Base-by-base conservation (phyloP, 2,113 vertebrate genomes). In the Microtus oregoni region DNA sequence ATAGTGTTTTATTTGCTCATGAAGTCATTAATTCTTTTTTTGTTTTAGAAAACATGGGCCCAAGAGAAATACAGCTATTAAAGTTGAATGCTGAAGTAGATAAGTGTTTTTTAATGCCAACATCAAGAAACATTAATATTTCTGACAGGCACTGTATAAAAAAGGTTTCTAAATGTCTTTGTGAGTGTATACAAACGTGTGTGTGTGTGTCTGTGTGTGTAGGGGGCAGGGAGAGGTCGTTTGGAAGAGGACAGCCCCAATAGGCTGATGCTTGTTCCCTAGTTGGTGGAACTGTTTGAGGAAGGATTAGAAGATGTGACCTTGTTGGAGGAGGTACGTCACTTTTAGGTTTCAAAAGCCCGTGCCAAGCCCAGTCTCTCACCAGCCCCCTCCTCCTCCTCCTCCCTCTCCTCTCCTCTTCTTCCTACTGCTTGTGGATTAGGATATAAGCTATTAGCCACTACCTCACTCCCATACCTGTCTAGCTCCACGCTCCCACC, bases 81-180 rank as follows among this genome's bases (percentile, higher is more conserved):
- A 94, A 41, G 15, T 9, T 96, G 15, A 22, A 83, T 28, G 76
- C 5, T 4, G n/a, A 78, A 90, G 61, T 78, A 17, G 61, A 50
- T 78, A 47, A 73, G 78, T 91, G 35, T 14, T 81, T 82, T n/a
- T 91, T 82, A 92, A 83, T 61, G 73, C 58, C 65, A 82, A 70
- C n/a, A 92, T 85, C 63, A 87, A 91, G 38, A 81, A 92, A 63
- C 20, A 78, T 89, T 86, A 87, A 72, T 67, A 92, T 88, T 77
- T 90, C 86, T 82, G 35, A 85, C 41, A 83, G 91, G n/a, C 47
- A 75, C n/a, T 82, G 10, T n/a, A n/a, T 5, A 61, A 93, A 70
- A 78, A 44, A 58, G n/a, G 24, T 79, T 92, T 94, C 30, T n/a
- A 55, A 86, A 86, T 78, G 35, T 79, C 86, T n/a, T 24, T 70